Conservation (phyloP, 2,888 invertebrate genomes). For the Aspidiotus destructor region DNA sequence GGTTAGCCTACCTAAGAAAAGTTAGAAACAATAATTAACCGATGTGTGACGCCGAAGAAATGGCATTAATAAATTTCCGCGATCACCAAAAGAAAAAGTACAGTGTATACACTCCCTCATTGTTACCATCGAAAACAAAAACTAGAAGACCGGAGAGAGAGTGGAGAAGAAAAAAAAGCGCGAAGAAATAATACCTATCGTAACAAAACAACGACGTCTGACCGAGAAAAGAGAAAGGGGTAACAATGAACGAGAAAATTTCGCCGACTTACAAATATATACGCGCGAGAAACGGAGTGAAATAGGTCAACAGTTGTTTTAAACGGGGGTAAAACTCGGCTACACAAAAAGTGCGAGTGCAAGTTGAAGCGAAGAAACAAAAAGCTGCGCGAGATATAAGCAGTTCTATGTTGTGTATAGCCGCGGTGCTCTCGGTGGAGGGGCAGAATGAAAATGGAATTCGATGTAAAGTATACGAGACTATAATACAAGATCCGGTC, state of each 20-base stretch:
- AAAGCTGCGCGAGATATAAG: constrained; percentile 10
- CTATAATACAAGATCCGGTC: constrained; percentile 1
- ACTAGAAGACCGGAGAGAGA: too few relatives aligned
- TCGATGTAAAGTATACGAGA: neutral
- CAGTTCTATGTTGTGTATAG: neutral
- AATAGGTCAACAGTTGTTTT: constrained; percentile 9
- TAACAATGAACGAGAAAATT: neutral
- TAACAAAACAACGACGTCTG: neutral
- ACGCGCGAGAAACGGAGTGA: neutral
- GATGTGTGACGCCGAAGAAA: too few relatives aligned
- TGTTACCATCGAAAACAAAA: too few relatives aligned
- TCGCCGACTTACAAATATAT: too few relatives aligned
- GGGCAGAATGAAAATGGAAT: neutral
- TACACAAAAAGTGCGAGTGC: neutral
- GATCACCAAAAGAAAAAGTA: too few relatives aligned
- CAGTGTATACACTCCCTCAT: too few relatives aligned
- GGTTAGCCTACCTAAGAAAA: too few relatives aligned
- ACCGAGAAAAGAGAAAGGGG: neutral
- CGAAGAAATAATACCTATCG: too few relatives aligned
- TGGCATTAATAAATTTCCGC: too few relatives aligned
- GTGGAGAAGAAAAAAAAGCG: too few relatives aligned
- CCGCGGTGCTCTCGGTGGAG: neutral
- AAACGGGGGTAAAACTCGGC: neutral
- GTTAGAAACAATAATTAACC: too few relatives aligned
- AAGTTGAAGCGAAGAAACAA: constrained; percentile 6